Evolutionary conservation across 1,140 invertebrate genomes (phyloP).

Genomic region (Hetaerina americana): DNA sequence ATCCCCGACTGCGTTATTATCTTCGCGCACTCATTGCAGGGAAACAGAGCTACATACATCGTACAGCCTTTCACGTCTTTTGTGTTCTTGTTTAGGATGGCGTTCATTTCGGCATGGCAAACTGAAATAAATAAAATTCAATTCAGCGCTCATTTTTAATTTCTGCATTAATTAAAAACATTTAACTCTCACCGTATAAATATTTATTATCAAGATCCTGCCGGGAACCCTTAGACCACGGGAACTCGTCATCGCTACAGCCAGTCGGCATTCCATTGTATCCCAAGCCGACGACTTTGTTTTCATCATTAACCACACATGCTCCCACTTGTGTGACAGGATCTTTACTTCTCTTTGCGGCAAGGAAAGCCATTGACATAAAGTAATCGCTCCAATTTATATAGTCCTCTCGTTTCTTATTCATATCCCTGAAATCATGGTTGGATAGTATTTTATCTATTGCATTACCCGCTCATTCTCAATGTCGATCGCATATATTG

Average conservation of each 20-base stretch:
- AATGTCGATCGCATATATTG: no score
- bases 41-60: conserved; percentile 80
- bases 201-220: conserved; percentile 58
- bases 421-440: background rate
- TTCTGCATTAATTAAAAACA: background rate
- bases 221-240: conserved; percentile 58
- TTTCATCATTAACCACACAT: conserved; percentile 77
- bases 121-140: conserved; percentile 49
- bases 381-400: conserved; percentile 85
- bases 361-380: conserved; percentile 72
- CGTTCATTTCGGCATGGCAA: conserved; percentile 95
- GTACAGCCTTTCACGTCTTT: conserved; percentile 60
- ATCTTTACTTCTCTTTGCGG: conserved; percentile 87
- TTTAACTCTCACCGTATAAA: conserved; percentile 59
- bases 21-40: conserved; percentile 95
- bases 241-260: conserved; percentile 76
- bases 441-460: no score
- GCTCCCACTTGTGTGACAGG: conserved; percentile 84
- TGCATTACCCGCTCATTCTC: no score
- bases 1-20: conserved; percentile 94
- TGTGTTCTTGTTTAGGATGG: conserved; percentile 83
- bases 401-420: conserved; percentile 39
- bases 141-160: background rate
- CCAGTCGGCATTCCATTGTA: conserved; percentile 93
- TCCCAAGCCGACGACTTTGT: conserved; percentile 84